phyloP scores from a whole-genome alignment of 2,113 vertebrate species.

The Hydrochoerus hydrochaeris region DNA sequence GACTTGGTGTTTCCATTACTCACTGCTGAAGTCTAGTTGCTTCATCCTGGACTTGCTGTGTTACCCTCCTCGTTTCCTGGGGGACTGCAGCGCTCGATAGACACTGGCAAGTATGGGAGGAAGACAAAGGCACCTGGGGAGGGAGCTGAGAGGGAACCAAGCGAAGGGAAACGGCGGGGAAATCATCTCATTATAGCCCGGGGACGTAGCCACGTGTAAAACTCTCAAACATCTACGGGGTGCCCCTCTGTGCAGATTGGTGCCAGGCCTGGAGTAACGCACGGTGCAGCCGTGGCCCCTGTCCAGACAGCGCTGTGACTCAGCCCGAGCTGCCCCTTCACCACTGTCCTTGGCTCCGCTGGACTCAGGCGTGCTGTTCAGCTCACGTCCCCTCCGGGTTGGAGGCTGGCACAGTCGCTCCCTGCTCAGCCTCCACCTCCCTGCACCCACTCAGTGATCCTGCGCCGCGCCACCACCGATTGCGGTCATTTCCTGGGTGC shows the following conservation, averaged over 20 bases:
- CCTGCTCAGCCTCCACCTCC: not conserved
- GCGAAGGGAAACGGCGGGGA: not conserved
- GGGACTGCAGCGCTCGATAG: not conserved
- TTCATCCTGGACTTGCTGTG: not conserved
- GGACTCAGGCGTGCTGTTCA: not conserved
- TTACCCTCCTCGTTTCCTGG: not conserved
- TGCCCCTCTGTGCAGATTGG: not conserved
- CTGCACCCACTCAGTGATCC: not conserved
- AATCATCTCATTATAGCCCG: not conserved
- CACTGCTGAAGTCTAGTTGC: not conserved
- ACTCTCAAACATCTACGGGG: not conserved
- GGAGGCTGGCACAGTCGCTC: not conserved
- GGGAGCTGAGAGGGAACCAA: not conserved
- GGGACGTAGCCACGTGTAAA: not conserved
- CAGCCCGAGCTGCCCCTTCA: not conserved
- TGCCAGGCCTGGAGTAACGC: not conserved
- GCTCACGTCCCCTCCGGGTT: not conserved
- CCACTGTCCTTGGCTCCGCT: not conserved
- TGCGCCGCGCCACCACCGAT: accelerated
- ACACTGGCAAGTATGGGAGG: not conserved
- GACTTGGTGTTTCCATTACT: not conserved
- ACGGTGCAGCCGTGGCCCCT: not conserved
- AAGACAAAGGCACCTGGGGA: not conserved
- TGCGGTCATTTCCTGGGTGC: accelerated
- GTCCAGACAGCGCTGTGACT: conserved; percentile 45